Evolutionary conservation across 2,797 vertebrate genomes (phyloP).

Genomic region (Trematomus bernacchii): DNA sequence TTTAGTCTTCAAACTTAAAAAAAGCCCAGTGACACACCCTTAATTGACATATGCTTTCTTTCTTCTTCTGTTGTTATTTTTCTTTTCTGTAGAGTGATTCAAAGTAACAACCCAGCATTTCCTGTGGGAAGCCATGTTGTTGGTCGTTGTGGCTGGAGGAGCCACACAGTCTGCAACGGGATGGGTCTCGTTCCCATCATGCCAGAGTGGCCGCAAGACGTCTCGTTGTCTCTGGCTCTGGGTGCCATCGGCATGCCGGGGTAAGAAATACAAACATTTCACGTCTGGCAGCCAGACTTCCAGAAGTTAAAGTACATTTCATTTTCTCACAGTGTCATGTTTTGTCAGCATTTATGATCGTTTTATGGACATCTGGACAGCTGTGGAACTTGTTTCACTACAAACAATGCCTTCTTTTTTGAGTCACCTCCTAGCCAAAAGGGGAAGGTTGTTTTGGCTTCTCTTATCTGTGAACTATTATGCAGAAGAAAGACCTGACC

Average conservation of each 20-base stretch:
- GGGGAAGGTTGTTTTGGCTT: background rate
- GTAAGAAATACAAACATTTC: slow-evolving; percentile 73
- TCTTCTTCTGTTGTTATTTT: slow-evolving; percentile 7
- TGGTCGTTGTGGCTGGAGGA: slow-evolving; percentile 87
- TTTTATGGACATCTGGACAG: background rate
- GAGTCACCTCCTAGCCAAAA: background rate
- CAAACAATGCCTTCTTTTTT: background rate
- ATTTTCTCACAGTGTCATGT: background rate
- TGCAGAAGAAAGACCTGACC: background rate
- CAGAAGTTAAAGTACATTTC: background rate
- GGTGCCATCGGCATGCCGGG: slow-evolving; percentile 93
- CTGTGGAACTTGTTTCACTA: background rate
- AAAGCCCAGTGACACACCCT: background rate
- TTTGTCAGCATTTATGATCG: background rate
- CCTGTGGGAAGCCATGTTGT: slow-evolving; percentile 84
- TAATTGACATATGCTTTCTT: background rate
- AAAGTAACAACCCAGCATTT: slow-evolving; percentile 90
- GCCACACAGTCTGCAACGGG: slow-evolving; percentile 87
- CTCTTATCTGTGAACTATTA: background rate
- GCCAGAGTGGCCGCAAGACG: slow-evolving; percentile 86
- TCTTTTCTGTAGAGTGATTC: slow-evolving; percentile 82
- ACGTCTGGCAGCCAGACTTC: background rate
- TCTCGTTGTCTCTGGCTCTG: slow-evolving; percentile 89
- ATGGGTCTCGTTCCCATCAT: slow-evolving; percentile 77
- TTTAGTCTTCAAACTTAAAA: background rate